Evolutionary conservation across 2,888 invertebrate genomes (phyloP).

Genomic region (Pseudeuparius sepicola): DNA sequence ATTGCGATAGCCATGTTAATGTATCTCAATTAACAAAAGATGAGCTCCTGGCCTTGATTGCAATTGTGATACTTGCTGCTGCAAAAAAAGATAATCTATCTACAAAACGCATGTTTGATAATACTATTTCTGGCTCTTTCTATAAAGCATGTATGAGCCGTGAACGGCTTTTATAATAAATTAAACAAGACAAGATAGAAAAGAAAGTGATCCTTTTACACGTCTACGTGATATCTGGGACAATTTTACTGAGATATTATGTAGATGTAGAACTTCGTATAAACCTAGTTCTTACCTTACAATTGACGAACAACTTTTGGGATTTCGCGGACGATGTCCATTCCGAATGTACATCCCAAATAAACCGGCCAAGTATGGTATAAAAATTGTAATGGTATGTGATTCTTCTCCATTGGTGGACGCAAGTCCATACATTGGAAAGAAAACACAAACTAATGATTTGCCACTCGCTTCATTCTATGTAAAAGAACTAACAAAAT

Average conservation of each 20-base stretch:
- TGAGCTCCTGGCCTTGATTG: constrained; percentile 8
- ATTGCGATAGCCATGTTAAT: constrained; percentile 4
- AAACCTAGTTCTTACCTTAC: constrained; percentile 22
- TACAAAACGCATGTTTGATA: constrained; percentile 8
- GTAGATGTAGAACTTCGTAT: constrained; percentile 16
- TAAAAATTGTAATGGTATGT: constrained; percentile 24
- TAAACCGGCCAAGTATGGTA: constrained; percentile 29
- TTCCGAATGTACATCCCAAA: constrained; percentile 30
- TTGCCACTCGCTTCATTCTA: constrained; percentile 4
- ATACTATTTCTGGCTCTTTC: constrained; percentile 7
- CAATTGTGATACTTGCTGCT: constrained; percentile 9
- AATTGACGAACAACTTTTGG: constrained; percentile 26
- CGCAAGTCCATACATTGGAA: constrained; percentile 7
- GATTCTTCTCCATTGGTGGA: constrained; percentile 6
- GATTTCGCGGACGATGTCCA: constrained; percentile 23
- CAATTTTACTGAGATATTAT: no score
- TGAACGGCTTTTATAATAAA: constrained; percentile 8
- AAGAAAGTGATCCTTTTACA: constrained; percentile 5
- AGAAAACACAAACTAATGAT: constrained; percentile 9
- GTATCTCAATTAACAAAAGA: constrained; percentile 5
- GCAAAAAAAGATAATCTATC: constrained; percentile 11
- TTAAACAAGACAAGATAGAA: constrained; percentile 9
- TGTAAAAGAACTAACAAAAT: constrained; percentile 4
- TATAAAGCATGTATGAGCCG: constrained; percentile 9
- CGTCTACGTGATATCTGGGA: constrained; percentile 9